Base-by-base conservation (phyloP, 2,113 vertebrate genomes). In the Brachypteracias leptosomus region DNA sequence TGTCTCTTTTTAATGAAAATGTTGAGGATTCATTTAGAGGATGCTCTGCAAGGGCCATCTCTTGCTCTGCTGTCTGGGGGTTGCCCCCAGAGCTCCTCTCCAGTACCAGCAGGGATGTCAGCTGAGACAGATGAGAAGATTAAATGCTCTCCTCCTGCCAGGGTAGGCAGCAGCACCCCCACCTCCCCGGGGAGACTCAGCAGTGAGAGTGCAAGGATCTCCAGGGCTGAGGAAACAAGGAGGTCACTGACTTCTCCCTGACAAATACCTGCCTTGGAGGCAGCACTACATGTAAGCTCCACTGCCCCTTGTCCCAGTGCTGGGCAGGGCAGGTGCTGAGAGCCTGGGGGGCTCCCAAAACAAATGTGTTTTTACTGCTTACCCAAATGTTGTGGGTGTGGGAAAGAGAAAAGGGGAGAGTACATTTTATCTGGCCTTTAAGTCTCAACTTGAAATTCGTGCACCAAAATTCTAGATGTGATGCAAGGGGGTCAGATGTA, bases 81-180 rank as follows among this genome's bases (percentile, higher is more conserved):
- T 1, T 65, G 59, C 72, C 78, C 84, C 73, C 83, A 68, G 79
- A 90, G 90, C 72, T 81, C 26, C 80, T 86, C 72, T 84, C 46
- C 80, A 84, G 68, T 88, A 75, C 33, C 73, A 38, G 85, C 79
- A 77, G 76, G 72, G 79, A 61, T 78, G 90, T 86, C 88, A 96
- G 76, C 63, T 35, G 90, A 92, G 88, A 91, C 65, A 72, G 83
- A 86, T 85, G 78, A 92, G 55, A 75, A 94, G 90, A 97, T 90
- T 90, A 93, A 97, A 91, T 33, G 83, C 65, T 71, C 10, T 52
- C 55, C 54, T 87, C 68, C 65, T 87, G 52, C 80, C 70, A 82
- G 86, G 76, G 79, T 22, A 92, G 44, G 61, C 65, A 89, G 16
- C 73, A 81, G 76, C 76, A 63, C 22, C 76, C 90, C 76, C 58